A percentile compares a stretch with the other conserved stretches of the same genome.
These are phyloP conservation scores for Acanthisitta chloris DNA, from an alignment of 2,113 vertebrate genomes.

Conservation along the genomic window DNA sequence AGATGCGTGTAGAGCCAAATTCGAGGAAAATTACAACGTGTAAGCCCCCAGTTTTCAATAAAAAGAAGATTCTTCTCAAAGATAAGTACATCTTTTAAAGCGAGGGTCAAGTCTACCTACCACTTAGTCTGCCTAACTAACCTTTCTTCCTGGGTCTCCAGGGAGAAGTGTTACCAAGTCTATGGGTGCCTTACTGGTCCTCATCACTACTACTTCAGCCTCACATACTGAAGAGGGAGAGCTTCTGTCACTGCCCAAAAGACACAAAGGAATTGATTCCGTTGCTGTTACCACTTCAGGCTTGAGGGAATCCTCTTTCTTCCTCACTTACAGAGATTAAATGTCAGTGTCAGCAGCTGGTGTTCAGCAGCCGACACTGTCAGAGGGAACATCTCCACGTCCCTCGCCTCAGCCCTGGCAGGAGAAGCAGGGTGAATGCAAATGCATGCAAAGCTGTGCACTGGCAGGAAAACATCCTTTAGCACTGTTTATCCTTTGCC, in stretches of 20 bases:
- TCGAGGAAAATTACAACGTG: neutral
- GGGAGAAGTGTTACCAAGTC: neutral
- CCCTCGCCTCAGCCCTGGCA: neutral
- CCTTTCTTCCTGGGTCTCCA: neutral
- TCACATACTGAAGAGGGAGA: accelerated
- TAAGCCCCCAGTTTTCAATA: neutral
- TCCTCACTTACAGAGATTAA: neutral
- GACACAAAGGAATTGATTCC: neutral
- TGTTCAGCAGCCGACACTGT: neutral
- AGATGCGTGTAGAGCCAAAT: neutral
- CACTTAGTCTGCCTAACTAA: too few relatives aligned
- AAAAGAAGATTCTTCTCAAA: neutral
- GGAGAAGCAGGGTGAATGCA: neutral
- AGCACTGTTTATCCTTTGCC: neutral
- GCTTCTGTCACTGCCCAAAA: neutral
- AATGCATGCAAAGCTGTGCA: neutral
- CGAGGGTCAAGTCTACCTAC: neutral
- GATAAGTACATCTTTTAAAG: neutral
- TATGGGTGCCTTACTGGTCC: neutral
- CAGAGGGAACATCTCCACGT: neutral
- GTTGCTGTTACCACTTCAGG: neutral
- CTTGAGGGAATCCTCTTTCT: neutral
- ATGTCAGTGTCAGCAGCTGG: neutral
- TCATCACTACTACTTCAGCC: neutral
- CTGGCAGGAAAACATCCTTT: neutral